Conservation (phyloP, 2,113 vertebrate species). For the Thryonomys swinderianus region DNA sequence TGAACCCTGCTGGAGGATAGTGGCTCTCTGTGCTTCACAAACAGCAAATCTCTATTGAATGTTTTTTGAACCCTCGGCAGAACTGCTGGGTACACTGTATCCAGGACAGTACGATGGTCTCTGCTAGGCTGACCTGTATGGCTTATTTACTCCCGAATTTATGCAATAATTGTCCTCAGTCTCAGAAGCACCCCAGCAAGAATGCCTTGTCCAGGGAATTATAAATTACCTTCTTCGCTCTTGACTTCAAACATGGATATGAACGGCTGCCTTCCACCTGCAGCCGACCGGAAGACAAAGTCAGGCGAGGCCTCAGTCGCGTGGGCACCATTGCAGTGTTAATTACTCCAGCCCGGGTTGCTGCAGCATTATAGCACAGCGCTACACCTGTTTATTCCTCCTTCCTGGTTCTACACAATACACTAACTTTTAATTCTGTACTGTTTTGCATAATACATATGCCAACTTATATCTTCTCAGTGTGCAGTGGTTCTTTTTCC, state of each 20-base stretch:
- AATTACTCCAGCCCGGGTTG: too few species aligned
- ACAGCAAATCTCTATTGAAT: not conserved
- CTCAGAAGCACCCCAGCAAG: not conserved
- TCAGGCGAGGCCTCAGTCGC: not conserved
- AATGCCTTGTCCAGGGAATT: not conserved
- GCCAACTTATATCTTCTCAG: not conserved
- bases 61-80: not conserved
- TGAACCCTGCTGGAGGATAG: not conserved
- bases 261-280: not conserved
- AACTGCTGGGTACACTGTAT: not conserved
- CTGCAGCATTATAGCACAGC: not conserved
- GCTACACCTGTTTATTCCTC: not conserved
- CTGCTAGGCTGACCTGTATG: not conserved
- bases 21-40: not conserved
- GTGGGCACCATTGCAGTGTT: not conserved
- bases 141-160: not conserved
- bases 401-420: not conserved
- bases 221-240: not conserved
- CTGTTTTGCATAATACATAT: not conserved
- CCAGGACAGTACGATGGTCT: not conserved
- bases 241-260: not conserved
- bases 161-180: not conserved
- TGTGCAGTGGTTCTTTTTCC: not conserved
- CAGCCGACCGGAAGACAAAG: not conserved
- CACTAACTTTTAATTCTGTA: not conserved